A percentile compares a stretch with the other conserved stretches of the same genome.
phyloP scores from a whole-genome alignment of 37 sponge, comb jelly and placozoan species.

The Corticium candelabrum region DNA sequence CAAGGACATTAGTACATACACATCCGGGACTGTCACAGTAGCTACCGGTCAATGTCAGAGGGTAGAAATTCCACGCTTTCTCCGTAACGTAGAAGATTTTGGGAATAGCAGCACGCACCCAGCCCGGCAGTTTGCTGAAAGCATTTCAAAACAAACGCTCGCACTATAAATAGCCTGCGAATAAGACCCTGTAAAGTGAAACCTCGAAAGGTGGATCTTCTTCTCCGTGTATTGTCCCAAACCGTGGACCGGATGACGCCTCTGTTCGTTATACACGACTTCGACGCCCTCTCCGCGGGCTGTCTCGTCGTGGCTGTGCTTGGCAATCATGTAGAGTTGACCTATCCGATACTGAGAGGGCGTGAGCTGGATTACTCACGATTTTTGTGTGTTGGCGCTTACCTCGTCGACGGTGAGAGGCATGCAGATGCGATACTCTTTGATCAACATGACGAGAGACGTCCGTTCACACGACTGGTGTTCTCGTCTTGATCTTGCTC shows the following conservation, averaged over 20 bases:
- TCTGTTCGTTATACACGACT: slow-evolving; percentile 49
- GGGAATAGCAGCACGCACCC: slow-evolving; percentile 52
- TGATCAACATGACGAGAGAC: slow-evolving; percentile 33
- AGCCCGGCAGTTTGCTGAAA: slow-evolving; percentile 44
- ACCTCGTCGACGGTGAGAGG: slow-evolving; percentile 74
- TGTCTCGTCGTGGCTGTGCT: slow-evolving; percentile 50
- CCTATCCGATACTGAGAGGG: slow-evolving; percentile 51
- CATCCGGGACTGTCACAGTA: too few relatives aligned
- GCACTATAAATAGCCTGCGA: neutral
- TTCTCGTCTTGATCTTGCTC: neutral
- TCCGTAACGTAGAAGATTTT: slow-evolving; percentile 55
- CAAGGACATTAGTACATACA: neutral
- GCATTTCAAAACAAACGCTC: neutral
- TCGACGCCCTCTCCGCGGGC: slow-evolving; percentile 42
- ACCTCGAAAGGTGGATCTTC: slow-evolving; percentile 55
- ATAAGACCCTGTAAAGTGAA: too few relatives aligned
- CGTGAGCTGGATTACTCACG: neutral
- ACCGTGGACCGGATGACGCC: slow-evolving; percentile 49
- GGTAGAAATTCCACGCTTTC: slow-evolving; percentile 78
- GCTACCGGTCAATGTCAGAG: slow-evolving; percentile 46
- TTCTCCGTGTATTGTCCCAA: slow-evolving; percentile 69
- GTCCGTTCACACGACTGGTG: neutral
- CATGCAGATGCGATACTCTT: slow-evolving; percentile 73
- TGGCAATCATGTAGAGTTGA: slow-evolving; percentile 79
- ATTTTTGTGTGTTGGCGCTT: neutral